Conservation (phyloP, 2,888 invertebrate species). For the Drosophila sordidapex region DNA sequence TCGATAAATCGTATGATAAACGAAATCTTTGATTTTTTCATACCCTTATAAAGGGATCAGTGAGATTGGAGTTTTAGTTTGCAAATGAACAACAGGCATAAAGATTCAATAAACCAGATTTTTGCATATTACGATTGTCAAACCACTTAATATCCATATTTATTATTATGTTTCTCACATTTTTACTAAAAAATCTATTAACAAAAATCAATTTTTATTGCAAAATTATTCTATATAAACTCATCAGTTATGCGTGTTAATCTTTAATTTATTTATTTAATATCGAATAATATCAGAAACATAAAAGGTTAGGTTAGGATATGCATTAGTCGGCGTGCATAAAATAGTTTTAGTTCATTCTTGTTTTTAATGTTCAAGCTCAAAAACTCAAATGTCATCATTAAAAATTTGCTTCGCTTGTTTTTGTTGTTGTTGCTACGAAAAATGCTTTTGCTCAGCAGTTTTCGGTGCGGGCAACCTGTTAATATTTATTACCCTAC, state of each 20-base stretch:
- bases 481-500: constrained; percentile 33
- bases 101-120: neutral
- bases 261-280: neutral
- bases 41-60: neutral
- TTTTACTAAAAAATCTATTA: neutral
- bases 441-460: constrained; percentile 22
- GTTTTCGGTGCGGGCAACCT: constrained; percentile 31
- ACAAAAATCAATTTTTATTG: neutral
- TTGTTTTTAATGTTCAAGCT: neutral
- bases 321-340: neutral
- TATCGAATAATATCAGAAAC: neutral
- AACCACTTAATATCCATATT: neutral
- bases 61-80: neutral
- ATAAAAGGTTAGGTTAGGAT: neutral
- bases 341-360: neutral
- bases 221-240: neutral
- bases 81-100: neutral
- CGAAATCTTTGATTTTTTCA: neutral
- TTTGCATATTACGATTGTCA: neutral
- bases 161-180: neutral
- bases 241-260: neutral
- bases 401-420: constrained; percentile 30
- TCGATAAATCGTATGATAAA: neutral
- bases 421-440: neutral
- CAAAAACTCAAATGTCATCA: constrained; percentile 63